Conservation (phyloP, 2,113 vertebrate genomes). For the Procavia capensis region DNA sequence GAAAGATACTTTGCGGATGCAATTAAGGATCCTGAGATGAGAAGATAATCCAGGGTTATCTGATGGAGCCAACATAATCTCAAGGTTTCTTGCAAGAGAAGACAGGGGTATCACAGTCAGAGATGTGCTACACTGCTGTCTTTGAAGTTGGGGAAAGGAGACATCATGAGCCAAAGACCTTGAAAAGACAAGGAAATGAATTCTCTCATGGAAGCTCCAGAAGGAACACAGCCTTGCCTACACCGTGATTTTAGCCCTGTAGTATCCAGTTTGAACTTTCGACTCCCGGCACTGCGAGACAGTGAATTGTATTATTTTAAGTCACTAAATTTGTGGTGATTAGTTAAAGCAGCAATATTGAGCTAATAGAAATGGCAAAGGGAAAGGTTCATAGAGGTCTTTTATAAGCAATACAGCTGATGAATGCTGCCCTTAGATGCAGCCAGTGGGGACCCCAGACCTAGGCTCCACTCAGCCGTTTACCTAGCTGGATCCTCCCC, state of each 20-base stretch:
- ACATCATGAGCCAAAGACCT: background rate
- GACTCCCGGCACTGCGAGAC: background rate
- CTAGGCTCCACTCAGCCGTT: background rate
- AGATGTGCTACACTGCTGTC: background rate
- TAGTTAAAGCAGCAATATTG: background rate
- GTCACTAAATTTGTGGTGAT: background rate
- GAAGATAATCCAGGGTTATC: background rate
- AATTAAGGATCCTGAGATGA: background rate
- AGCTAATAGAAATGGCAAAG: background rate
- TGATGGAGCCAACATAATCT: background rate
- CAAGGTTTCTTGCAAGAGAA: background rate
- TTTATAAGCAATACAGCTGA: background rate
- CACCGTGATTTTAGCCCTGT: background rate
- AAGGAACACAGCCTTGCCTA: background rate
- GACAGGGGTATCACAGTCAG: background rate
- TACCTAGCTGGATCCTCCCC: background rate
- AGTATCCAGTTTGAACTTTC: background rate
- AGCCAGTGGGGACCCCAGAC: background rate
- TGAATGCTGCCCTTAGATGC: background rate
- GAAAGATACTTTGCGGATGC: background rate
- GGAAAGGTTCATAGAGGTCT: background rate
- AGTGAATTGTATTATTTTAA: background rate
- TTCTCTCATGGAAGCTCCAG: background rate
- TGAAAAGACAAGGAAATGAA: background rate
- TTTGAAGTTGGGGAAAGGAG: background rate